These are phyloP conservation scores for Notechis scutatus DNA, from an alignment of 2,113 vertebrate genomes.

Conservation along the genomic window DNA sequence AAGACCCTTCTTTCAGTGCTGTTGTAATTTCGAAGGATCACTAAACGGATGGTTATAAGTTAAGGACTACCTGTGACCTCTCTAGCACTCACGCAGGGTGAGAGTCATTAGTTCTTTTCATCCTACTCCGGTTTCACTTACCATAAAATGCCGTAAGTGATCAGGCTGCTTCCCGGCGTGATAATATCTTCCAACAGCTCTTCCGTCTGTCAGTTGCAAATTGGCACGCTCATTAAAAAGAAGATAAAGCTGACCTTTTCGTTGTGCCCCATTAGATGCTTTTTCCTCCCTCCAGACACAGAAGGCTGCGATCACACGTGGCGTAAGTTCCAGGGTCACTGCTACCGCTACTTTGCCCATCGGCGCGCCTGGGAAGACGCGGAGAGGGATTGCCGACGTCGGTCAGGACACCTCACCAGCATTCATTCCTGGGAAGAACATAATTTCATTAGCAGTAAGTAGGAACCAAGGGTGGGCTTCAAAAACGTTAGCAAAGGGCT, in stretches of 20 bases:
- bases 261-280: background rate
- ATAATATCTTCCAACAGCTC: background rate
- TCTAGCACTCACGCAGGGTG: background rate
- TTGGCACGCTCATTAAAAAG: background rate
- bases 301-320: slow-evolving; percentile 90
- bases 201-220: background rate
- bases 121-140: background rate
- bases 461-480: background rate
- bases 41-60: background rate
- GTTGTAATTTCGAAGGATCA: background rate
- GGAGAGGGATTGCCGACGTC: slow-evolving; percentile 86
- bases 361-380: slow-evolving; percentile 94
- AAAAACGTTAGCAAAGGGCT: too few relatives aligned
- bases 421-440: slow-evolving; percentile 85
- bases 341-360: slow-evolving; percentile 86
- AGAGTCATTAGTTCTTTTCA: background rate
- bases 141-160: background rate
- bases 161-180: background rate
- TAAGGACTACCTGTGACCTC: background rate
- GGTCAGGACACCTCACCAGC: slow-evolving; percentile 85
- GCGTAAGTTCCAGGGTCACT: slow-evolving; percentile 94
- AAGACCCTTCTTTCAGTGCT: background rate
- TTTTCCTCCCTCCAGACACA: slow-evolving; percentile 72
- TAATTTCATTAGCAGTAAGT: slow-evolving; percentile 82
- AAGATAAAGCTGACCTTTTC: background rate